Evolutionary conservation across 1,140 invertebrate species (phyloP), one percentile per base, ranked within the genome.

Genomic region (Lepidurus arcticus): DNA sequence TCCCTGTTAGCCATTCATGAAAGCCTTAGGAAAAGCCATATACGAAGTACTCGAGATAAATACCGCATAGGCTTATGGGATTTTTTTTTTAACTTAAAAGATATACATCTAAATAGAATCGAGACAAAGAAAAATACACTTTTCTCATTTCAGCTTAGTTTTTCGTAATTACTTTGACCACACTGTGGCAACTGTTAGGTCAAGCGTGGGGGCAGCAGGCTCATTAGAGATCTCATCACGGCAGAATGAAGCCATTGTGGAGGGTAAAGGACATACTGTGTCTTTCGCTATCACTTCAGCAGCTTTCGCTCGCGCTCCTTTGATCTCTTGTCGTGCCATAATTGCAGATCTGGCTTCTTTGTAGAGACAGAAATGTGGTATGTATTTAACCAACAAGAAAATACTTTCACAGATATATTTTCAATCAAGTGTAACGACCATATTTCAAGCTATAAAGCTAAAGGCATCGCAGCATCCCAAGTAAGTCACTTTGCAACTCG

Each of bases 221-320:
- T 65, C 53, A 65, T 65, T 65, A 65, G 53, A 65, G 53, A 65
- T 65, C 53, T 65, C 53, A 65, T 65, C 53, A 65, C 53, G 53
- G 13, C 16, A 65, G n/a, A 65, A 65, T 65, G 53, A 65, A 65
- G 53, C 53, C 53, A 65, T 65, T 65, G 53, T 65, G 53, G 53
- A 65, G 53, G 53, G 53, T 65, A 65, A 65, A 65, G 53, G 53
- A 21, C 53, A 13, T 65, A 13, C 53, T 65, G 16, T 65, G 53
- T 65, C 16, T 65, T 65, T 65, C 21, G 53, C 53, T 65, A 65
- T 65, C 53, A 65, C 53, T 65, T 65, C 53, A 65, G 53, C 53
- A 65, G 53, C 53, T 65, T 65, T 9, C 6, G 53, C 53, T 65
- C 16, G 53, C 53, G 16, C 21, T 65, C n/a, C 21, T 65, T 65